Conservation (phyloP, 2,113 vertebrate genomes). For the Forbesichthys papilliferus region DNA sequence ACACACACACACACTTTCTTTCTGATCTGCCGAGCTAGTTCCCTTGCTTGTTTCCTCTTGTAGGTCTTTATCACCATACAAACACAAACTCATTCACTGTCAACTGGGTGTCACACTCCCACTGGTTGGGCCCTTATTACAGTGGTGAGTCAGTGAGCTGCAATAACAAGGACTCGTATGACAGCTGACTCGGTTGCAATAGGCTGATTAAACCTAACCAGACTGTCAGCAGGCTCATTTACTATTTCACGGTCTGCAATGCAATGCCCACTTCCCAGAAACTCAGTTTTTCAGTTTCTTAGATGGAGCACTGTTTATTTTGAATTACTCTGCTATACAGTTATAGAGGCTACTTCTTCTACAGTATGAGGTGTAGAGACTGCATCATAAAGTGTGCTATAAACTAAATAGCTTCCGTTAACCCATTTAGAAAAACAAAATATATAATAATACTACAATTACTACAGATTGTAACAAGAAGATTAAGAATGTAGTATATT, state of each 20-base stretch:
- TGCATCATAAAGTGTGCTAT: no score
- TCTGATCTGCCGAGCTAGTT: constrained; percentile 20
- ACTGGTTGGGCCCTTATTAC: constrained; percentile 5
- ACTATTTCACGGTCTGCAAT: neutral
- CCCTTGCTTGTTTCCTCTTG: constrained; percentile 14
- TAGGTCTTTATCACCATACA: constrained; percentile 7
- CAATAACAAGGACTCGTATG: constrained; percentile 10
- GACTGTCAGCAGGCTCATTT: neutral
- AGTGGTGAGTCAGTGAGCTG: constrained; percentile 7
- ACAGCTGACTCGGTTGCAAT: constrained; percentile 6
- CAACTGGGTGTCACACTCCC: constrained; percentile 2
- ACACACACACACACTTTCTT: neutral
- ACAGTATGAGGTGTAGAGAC: neutral
- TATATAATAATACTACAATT: no score
- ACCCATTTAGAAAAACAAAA: no score
- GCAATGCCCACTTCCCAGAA: neutral
- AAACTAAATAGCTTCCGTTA: no score
- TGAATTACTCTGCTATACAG: neutral
- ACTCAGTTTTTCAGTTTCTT: neutral
- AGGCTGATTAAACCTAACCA: neutral
- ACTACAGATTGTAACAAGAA: neutral
- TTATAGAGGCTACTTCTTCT: neutral
- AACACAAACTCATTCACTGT: constrained; percentile 1
- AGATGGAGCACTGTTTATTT: neutral
- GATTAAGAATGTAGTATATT: neutral